Evolutionary conservation across 2,888 invertebrate genomes (phyloP).

Genomic region (Xestobium rufovillosum): DNA sequence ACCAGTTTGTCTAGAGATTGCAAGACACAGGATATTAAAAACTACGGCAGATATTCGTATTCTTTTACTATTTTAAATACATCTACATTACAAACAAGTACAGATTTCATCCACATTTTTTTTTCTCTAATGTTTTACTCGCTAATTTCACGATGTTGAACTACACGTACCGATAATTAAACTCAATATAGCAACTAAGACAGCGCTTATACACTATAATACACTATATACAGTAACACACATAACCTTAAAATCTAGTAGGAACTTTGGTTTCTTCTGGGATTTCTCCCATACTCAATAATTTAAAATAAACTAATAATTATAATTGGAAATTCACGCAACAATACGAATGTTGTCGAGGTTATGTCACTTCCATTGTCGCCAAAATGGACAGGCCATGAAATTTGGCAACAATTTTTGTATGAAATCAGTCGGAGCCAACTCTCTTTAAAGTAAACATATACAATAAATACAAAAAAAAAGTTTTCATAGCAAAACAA

Average conservation of each 20-base stretch:
- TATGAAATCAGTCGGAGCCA: too few relatives aligned
- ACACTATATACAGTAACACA: conserved; percentile 14
- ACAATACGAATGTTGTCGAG: too few relatives aligned
- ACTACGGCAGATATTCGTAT: too few relatives aligned
- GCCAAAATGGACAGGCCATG: too few relatives aligned
- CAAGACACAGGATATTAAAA: too few relatives aligned
- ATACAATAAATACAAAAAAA: too few relatives aligned
- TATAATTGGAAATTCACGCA: conserved; percentile 19
- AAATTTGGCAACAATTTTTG: too few relatives aligned
- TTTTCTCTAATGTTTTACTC: conserved; percentile 26
- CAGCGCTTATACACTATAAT: conserved; percentile 12
- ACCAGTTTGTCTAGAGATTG: too few relatives aligned
- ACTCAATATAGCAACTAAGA: conserved; percentile 19
- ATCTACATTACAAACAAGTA: conserved; percentile 43
- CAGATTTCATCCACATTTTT: conserved; percentile 37
- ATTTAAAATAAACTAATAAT: conserved; percentile 21
- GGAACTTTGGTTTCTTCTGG: conserved; percentile 57
- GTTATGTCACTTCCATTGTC: too few relatives aligned
- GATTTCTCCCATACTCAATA: conserved; percentile 37
- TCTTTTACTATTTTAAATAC: conserved; percentile 39
- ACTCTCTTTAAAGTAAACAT: too few relatives aligned
- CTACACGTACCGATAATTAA: conserved; percentile 20
- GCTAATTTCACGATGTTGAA: conserved; percentile 31
- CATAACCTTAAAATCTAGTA: conserved; percentile 39
- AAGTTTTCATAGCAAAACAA: too few relatives aligned